These are phyloP conservation scores for Ranitomeya variabilis DNA, from an alignment of 2,113 vertebrate species.

Conservation along the genomic window DNA sequence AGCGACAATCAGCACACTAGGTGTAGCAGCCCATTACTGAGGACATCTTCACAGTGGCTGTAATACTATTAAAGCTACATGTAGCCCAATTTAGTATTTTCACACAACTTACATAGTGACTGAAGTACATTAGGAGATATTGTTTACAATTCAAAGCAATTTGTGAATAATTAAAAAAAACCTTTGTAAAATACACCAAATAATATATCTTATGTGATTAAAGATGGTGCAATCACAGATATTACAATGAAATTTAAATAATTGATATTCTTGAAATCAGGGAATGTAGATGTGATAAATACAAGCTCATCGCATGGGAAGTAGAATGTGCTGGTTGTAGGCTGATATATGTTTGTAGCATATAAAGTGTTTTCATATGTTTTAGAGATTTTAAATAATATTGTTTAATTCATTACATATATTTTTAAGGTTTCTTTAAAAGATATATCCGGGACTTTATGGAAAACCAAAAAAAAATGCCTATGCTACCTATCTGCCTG, in stretches of 20 bases:
- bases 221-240: background rate
- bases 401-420: background rate
- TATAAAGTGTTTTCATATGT: background rate
- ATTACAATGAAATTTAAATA: background rate
- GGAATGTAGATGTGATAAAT: background rate
- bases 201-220: background rate
- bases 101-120: background rate
- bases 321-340: background rate
- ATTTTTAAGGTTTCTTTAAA: background rate
- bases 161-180: background rate
- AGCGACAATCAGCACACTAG: slow-evolving; percentile 9
- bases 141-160: background rate
- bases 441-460: too few species aligned
- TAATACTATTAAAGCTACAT: background rate
- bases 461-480: too few species aligned
- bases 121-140: background rate
- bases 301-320: background rate
- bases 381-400: background rate
- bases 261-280: background rate
- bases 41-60: background rate
- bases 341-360: background rate
- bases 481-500: too few species aligned
- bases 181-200: background rate
- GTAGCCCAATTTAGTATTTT: slow-evolving; percentile 16
- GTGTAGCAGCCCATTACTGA: background rate